Percentiles rank a stretch among this genome's conserved stretches.
phyloP scores from a whole-genome alignment of 1,140 invertebrate species.

The Eriocheir sinensis region DNA sequence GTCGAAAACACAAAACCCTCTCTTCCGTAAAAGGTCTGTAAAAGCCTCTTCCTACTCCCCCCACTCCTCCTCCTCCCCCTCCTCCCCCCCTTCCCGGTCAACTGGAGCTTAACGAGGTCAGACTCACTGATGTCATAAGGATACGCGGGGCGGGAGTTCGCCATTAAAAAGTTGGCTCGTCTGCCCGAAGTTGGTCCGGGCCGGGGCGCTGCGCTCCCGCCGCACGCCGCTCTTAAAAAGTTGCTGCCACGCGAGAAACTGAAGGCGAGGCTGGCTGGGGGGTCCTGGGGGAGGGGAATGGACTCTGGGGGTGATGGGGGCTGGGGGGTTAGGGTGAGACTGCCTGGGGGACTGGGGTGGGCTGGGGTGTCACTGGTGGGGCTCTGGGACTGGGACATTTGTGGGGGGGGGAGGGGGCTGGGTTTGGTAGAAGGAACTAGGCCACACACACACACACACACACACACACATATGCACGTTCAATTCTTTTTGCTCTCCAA shows the following conservation, averaged over 20 bases:
- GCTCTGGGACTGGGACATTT: too few species aligned
- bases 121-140: conserved; percentile 12
- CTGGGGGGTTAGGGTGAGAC: too few species aligned
- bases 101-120: conserved; percentile 9
- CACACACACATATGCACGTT: conserved; percentile 45
- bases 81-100: not conserved
- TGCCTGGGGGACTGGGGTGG: too few species aligned
- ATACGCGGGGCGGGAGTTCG: not conserved
- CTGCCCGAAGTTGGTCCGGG: not conserved
- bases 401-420: too few species aligned
- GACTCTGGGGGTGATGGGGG: too few species aligned
- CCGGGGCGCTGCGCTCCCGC: not conserved
- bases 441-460: conserved; percentile 58
- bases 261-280: conserved; percentile 2
- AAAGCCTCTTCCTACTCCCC: not conserved
- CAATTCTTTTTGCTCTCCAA: not conserved
- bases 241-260: not conserved
- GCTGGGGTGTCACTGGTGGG: too few species aligned
- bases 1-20: not conserved
- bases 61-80: not conserved
- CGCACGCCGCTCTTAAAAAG: not conserved
- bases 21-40: not conserved
- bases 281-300: too few species aligned
- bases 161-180: not conserved
- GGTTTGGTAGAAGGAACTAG: not conserved